Percentiles rank a stretch among this genome's conserved stretches.
These are phyloP conservation scores for Spilosoma lubricipeda DNA, from an alignment of 2,888 invertebrate genomes.

Conservation along the genomic window DNA sequence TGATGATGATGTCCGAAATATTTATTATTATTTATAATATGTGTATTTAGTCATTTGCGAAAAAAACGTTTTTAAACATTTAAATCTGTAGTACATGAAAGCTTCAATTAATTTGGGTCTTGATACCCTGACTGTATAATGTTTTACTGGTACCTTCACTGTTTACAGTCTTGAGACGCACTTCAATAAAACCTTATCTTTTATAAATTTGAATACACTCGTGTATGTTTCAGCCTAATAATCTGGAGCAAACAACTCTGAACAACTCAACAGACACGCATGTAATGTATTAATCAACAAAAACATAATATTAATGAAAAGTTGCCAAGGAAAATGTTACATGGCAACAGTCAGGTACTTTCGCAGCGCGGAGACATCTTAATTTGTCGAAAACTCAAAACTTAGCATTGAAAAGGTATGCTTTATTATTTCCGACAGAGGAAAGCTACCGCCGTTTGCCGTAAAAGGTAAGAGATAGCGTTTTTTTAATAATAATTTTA, in stretches of 20 bases:
- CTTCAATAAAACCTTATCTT: not conserved
- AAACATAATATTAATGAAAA: slow-evolving; percentile 22
- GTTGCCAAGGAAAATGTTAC: slow-evolving; percentile 22
- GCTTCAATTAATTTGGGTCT: too few relatives aligned
- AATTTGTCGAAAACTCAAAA: slow-evolving; percentile 49
- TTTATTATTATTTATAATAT: too few relatives aligned
- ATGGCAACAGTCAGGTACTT: slow-evolving; percentile 30
- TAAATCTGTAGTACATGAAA: too few relatives aligned
- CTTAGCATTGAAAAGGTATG: slow-evolving; percentile 50
- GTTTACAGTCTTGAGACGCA: not conserved
- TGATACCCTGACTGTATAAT: too few relatives aligned
- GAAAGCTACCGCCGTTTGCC: slow-evolving; percentile 5
- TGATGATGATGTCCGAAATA: too few relatives aligned
- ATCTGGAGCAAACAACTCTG: slow-evolving; percentile 6
- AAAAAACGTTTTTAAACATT: too few relatives aligned
- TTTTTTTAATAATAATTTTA: too few relatives aligned
- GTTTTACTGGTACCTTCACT: not conserved
- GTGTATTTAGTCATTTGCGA: too few relatives aligned
- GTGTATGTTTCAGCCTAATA: not conserved
- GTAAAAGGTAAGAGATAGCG: slow-evolving; percentile 6
- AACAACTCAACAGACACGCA: slow-evolving; percentile 20
- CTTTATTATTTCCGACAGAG: slow-evolving; percentile 49
- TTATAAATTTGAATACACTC: not conserved
- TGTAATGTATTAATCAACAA: slow-evolving; percentile 9
- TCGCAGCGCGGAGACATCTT: slow-evolving; percentile 29